Conservation (phyloP, 1,140 invertebrate genomes). For the Sinonovacula constricta region DNA sequence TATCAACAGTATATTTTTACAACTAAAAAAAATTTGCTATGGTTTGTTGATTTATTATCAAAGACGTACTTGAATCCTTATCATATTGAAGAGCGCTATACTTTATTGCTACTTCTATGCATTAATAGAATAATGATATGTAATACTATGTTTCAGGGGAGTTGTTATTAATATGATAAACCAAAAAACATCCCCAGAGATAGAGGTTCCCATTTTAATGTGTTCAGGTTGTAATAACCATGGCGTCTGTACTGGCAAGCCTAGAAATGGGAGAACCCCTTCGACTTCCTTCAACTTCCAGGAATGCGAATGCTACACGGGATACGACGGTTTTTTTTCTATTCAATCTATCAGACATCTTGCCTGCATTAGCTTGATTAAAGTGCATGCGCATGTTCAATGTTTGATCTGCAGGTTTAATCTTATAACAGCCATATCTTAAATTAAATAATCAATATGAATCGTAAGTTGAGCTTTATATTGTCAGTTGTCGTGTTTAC, state of each 20-base stretch:
- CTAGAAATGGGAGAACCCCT: background rate
- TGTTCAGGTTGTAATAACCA: slow-evolving; percentile 24
- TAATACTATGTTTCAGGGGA: background rate
- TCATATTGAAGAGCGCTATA: background rate
- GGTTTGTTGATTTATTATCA: background rate
- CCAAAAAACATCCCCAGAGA: background rate
- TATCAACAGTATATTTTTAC: background rate
- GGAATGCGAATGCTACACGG: slow-evolving; percentile 11
- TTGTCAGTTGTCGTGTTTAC: too few relatives aligned
- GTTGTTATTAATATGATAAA: too few relatives aligned
- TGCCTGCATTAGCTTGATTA: too few relatives aligned
- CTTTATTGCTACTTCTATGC: background rate
- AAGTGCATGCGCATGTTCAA: too few relatives aligned
- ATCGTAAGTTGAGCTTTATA: too few relatives aligned
- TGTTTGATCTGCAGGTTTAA: too few relatives aligned
- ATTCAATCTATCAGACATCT: too few relatives aligned
- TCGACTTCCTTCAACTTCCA: slow-evolving; percentile 7
- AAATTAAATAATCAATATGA: too few relatives aligned
- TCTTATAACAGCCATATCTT: too few relatives aligned
- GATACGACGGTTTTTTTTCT: slow-evolving; percentile 37
- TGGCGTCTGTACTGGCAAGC: slow-evolving; percentile 8
- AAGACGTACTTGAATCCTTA: background rate
- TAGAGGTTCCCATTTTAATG: background rate
- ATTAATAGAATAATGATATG: background rate
- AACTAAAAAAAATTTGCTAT: background rate